These are phyloP conservation scores for Hydropsyche tenuis DNA, from an alignment of 1,140 invertebrate genomes.

Conservation along the genomic window DNA sequence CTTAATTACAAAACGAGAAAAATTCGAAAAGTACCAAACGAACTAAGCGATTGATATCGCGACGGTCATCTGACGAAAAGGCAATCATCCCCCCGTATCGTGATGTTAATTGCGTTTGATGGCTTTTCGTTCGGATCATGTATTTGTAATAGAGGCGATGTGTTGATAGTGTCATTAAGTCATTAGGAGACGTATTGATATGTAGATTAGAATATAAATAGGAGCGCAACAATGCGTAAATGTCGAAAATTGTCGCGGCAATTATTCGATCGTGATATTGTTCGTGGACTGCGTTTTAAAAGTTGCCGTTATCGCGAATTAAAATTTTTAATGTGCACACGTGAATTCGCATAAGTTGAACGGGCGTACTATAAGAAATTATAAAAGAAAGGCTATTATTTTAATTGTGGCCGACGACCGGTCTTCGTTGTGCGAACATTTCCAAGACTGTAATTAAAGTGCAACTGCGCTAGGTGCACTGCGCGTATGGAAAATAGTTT, in stretches of 20 bases:
- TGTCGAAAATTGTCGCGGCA: too few species aligned
- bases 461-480: background rate
- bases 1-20: background rate
- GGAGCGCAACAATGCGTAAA: too few species aligned
- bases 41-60: background rate
- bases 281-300: too few species aligned
- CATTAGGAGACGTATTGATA: too few species aligned
- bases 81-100: background rate
- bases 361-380: background rate
- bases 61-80: background rate
- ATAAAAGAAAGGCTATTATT: background rate
- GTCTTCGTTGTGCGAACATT: background rate
- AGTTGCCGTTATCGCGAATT: too few species aligned
- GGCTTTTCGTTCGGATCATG: constrained; percentile 6
- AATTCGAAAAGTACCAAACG: background rate
- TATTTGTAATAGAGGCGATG: too few species aligned
- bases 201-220: too few species aligned
- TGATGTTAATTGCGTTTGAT: constrained; percentile 2
- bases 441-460: background rate
- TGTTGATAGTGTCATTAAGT: too few species aligned
- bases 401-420: background rate
- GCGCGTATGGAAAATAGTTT: background rate
- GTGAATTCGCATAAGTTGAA: too few species aligned
- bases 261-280: too few species aligned
- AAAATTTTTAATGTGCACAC: too few species aligned